Evolutionary conservation across 37 sponge, comb jelly and placozoan species (phyloP).

Genomic region (Axinella damicornis): DNA sequence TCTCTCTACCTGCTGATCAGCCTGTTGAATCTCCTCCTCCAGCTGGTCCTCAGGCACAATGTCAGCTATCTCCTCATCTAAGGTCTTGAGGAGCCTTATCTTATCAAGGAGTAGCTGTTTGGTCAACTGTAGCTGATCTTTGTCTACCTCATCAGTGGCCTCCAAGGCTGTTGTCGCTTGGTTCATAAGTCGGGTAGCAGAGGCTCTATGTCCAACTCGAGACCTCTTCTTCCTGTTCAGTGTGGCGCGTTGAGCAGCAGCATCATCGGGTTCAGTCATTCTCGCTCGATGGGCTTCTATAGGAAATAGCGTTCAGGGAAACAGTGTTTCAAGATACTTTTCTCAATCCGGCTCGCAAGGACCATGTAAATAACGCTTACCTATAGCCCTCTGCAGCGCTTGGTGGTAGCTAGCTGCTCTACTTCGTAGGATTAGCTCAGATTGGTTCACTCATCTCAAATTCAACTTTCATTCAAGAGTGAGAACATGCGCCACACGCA

Average conservation of each 20-base stretch:
- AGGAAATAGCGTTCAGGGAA: too few relatives aligned
- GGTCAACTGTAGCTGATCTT: neutral
- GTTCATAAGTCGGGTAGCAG: neutral
- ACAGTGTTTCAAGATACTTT: too few relatives aligned
- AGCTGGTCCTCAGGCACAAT: neutral
- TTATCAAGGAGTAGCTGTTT: neutral
- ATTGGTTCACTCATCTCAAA: too few relatives aligned
- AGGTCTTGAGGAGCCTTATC: neutral
- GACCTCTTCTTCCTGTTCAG: neutral
- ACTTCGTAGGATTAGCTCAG: too few relatives aligned
- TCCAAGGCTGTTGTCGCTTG: neutral
- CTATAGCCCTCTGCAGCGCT: too few relatives aligned
- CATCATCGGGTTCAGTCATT: neutral
- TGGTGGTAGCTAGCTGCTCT: too few relatives aligned
- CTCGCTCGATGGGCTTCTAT: too few relatives aligned
- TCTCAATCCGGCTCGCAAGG: too few relatives aligned
- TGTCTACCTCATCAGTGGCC: too few relatives aligned
- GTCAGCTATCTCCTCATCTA: neutral
- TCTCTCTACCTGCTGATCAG: neutral
- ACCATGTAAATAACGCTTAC: too few relatives aligned
- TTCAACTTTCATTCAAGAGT: too few relatives aligned
- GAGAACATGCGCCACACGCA: too few relatives aligned
- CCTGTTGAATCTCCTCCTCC: neutral
- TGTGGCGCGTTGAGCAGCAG: neutral
- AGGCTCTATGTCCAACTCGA: constrained; percentile 3